Base-by-base conservation (phyloP, 2,113 vertebrate species). In the Vidua chalybeata region DNA sequence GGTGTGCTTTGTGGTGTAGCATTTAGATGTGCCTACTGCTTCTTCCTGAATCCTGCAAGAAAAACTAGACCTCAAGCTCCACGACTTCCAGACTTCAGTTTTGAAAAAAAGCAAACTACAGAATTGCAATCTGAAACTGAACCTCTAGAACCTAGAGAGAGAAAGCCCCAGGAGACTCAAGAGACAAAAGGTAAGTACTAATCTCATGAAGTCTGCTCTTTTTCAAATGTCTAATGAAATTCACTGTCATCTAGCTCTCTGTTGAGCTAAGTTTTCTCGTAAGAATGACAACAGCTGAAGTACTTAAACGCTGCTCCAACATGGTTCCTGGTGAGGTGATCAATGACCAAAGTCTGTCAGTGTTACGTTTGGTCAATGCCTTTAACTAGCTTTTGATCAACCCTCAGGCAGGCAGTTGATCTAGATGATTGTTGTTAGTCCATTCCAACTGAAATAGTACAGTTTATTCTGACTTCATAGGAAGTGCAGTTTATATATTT, bases 11-110 rank as follows among this genome's bases (percentile, higher is more conserved):
- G 62, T 97, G 72, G 52, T 97, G 63, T 97, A 99, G 99, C 99
- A 55, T 99, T 99, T 97, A 98, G 99, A 88, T 99, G 99, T 97
- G 99, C 99, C 48, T 99, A 99, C 97, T 99, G 99, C 97, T 99
- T 98, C 98, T 99, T 99, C 97, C 97, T 99, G 97, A 99, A 99
- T 97, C 99, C 99, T 96, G 99, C 99, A 74, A 98, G 99, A 96
- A 99, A 99, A 98, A 99, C 98, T 15, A 98, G 99, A 87, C 99
- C 99, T 43, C 99, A 98, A 93, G 99, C 99, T 69, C 99, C 99
- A 67, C 97, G 98, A 74, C 98, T 99, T 88, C 98, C 98, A 30
- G 99, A 99, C 72, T 98, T 98, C 89, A 97, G 94, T 28, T 98
- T 98, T 80, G 99, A 99, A 88, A 97, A 88, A 87, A 98, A 95